phyloP scores from a whole-genome alignment of 2,888 invertebrate species.

The Troides aeacus region DNA sequence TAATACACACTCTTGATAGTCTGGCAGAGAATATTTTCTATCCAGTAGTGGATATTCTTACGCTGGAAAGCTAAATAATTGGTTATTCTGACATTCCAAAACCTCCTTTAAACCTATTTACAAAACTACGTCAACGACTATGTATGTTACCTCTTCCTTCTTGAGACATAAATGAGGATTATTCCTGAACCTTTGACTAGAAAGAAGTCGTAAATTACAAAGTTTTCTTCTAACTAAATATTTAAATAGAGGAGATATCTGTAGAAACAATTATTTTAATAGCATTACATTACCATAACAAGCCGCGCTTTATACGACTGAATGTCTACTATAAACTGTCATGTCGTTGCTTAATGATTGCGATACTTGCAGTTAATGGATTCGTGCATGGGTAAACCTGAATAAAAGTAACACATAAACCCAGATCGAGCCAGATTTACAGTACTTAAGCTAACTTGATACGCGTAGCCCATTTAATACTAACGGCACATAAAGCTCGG shows the following conservation, averaged over 20 bases:
- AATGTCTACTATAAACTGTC: not conserved
- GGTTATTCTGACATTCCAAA: no score
- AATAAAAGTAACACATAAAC: slow-evolving; percentile 33
- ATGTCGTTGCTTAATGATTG: slow-evolving; percentile 4
- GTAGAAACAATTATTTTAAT: slow-evolving; percentile 10
- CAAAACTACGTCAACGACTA: no score
- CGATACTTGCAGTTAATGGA: slow-evolving; percentile 16
- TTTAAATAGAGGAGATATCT: not conserved
- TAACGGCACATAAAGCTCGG: slow-evolving; percentile 30
- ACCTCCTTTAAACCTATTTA: no score
- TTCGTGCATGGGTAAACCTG: slow-evolving; percentile 27
- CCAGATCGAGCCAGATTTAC: slow-evolving; percentile 31
- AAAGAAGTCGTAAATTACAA: no score
- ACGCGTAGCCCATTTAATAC: slow-evolving; percentile 29
- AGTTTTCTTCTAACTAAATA: no score
- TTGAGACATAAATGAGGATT: no score
- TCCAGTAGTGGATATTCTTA: no score
- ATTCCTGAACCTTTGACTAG: no score
- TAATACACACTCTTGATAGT: no score
- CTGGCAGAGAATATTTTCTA: no score
- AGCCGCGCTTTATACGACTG: not conserved
- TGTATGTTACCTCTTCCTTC: no score
- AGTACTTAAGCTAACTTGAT: slow-evolving; percentile 23
- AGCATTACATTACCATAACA: slow-evolving; percentile 17
- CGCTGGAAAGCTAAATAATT: no score